Conservation (phyloP, 1,140 invertebrate genomes). For the Penaeus chinensis region DNA sequence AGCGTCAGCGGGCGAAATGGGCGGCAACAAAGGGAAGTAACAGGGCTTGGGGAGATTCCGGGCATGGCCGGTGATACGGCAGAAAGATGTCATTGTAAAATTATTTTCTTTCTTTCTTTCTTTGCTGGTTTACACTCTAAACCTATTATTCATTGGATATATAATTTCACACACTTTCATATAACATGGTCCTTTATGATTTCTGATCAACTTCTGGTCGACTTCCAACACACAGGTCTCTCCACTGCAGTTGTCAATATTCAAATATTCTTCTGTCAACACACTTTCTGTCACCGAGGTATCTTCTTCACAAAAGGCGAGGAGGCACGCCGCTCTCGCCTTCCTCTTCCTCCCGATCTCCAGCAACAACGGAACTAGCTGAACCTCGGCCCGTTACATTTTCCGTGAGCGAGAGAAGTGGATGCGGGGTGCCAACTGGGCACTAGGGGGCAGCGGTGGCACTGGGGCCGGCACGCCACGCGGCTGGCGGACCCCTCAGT, state of each 20-base stretch:
- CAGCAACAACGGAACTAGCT: conserved; percentile 12
- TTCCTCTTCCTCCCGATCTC: conserved; percentile 22
- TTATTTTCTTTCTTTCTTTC: not conserved
- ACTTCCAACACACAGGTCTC: conserved; percentile 16
- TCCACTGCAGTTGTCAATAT: not conserved
- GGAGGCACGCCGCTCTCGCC: not conserved
- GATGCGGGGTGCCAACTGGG: conserved; percentile 48
- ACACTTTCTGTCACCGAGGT: not conserved
- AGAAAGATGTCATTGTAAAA: conserved; percentile 67
- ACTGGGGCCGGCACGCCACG: not conserved
- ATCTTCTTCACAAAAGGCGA: not conserved
- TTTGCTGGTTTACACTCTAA: not conserved
- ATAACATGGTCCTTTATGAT: not conserved
- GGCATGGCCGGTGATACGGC: conserved; percentile 84
- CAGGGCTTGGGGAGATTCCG: conserved; percentile 83
- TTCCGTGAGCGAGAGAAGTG: conserved; percentile 27
- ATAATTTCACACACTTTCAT: not conserved
- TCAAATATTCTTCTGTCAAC: no score
- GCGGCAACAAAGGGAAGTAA: conserved; percentile 84
- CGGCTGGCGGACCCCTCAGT: no score
- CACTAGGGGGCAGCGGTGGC: not conserved
- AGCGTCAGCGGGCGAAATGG: conserved; percentile 83
- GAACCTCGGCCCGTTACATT: conserved; percentile 30
- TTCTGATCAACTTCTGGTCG: not conserved
- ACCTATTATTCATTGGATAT: no score